Evolutionary conservation across 2,113 vertebrate genomes (phyloP), one percentile per base, ranked within the genome.

Genomic region (Tetrax tetrax): DNA sequence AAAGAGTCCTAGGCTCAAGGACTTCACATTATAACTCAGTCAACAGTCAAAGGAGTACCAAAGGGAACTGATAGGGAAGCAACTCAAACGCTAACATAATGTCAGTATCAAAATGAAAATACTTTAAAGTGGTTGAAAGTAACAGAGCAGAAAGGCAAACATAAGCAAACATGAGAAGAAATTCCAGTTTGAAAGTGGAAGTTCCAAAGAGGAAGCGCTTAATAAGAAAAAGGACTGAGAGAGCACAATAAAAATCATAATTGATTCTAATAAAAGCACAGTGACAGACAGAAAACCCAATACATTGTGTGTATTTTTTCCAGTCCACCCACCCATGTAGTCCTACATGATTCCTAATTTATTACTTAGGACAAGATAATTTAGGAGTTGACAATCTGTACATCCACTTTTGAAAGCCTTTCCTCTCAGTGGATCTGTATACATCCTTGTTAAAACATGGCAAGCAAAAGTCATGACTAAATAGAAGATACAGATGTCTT

Each of bases 401-500:
- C 5, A 27, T 56, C 16, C 29, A 19, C 17, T 23, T 41, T 54
- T 63, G 15, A 71, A 85, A 80, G 18, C 14, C 21, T 41, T 57
- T 69, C 9, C 15, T 51, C 12, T 27, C 48, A 54, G 29, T 2
- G 24, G 22, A 64, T 53, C 7, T 31, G 3, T 45, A 41, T 5
- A 64, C 1, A 81, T 22, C 12, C 38, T 68, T 27, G 28, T 37
- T 21, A 59, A 43, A 75, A 43, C 0, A 5, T 1, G 1, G 14
- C 35, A 54, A 64, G 31, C 19, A 59, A 31, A 93, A 64, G 13
- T 31, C 13, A 28, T 16, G 4, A 53, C 35, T 69, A 43, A 45
- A 45, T 16, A 28, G 10, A 5, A 83, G 14, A 79, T 4, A 60
- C 1, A 23, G 10, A 23, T 23, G 7, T 83, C 37, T 37, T 47